Conservation (phyloP, 2,888 invertebrate species). For the Microctonus brassicae region DNA sequence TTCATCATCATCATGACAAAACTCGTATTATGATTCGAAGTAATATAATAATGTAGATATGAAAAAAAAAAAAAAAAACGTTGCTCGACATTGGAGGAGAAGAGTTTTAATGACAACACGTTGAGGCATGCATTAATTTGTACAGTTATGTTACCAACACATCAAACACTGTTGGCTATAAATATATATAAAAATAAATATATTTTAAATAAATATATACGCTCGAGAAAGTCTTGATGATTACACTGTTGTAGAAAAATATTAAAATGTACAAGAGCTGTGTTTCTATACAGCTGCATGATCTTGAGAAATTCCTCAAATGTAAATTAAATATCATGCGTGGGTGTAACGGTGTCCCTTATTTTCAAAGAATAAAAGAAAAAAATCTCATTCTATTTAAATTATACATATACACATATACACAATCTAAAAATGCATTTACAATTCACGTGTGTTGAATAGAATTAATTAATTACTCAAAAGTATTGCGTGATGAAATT, state of each 20-base stretch:
- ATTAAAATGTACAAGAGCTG: constrained; percentile 33
- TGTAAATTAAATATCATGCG: neutral
- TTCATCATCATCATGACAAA: neutral
- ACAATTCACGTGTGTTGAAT: neutral
- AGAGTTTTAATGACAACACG: constrained; percentile 18
- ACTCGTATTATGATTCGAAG: neutral
- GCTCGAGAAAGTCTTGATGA: constrained; percentile 37
- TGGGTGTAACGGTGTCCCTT: neutral
- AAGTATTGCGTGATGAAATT: neutral
- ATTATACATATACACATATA: neutral
- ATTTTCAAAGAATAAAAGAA: neutral
- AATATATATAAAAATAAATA: constrained; percentile 14
- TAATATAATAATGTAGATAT: neutral
- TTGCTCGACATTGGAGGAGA: constrained; percentile 27
- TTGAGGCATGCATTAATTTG: constrained; percentile 36
- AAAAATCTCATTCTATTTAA: neutral
- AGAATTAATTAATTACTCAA: neutral
- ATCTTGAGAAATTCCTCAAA: neutral
- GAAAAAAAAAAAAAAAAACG: constrained; percentile 36
- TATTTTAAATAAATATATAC: too few species aligned
- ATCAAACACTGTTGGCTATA: neutral
- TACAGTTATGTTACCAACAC: constrained; percentile 54
- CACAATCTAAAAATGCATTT: neutral
- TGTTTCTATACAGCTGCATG: neutral
- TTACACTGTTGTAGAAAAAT: constrained; percentile 30